Evolutionary conservation across 2,888 invertebrate genomes (phyloP), one percentile per base, ranked within the genome.

Genomic region (Diarsia mendica): DNA sequence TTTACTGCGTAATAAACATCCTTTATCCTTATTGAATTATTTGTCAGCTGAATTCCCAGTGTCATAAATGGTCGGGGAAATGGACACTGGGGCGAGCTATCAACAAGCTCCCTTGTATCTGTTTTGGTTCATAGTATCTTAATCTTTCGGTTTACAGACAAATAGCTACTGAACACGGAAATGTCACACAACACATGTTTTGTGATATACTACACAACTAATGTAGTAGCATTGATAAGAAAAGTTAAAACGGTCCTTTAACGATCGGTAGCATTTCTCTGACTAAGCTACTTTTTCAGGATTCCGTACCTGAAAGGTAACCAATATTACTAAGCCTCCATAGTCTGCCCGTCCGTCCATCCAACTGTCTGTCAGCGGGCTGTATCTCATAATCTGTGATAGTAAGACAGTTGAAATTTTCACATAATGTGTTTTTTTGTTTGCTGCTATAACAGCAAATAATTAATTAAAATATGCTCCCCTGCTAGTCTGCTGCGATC

Each of bases 11-110:
- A 66, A n/a, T 60, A 15, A 33, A 61, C n/a, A 8, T 13, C 1
- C 13, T 74, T 80, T 80, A 51, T 79, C 81, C 81, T 80, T 46
- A 33, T 49, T 76, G 49, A 9, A 33, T 6, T 44, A 49, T 49
- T 80, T 46, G 49, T 75, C 33, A 63, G 3, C 20, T 55, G 20
- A 67, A 75, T 64, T 75, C 39, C 75, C 75, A 11, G 33, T 39
- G 46, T n/a, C 8, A 64, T 49, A 49, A n/a, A 13, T 51, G 9
- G 15, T 75, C 5, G 33, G 51, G 48, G 48, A 44, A 49, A 67
- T 2, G 0, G 5, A 11, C 20, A 15, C 18, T 23, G 69, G 8
- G 18, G 23, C 15, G 10, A 9, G 28, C 23, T 15, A 23, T 39
- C 33, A 3, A 53, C 20, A 4, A 39, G 20, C 3, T 39, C 11